Base-by-base conservation (phyloP, 2,113 vertebrate genomes). In the Pygoscelis antarcticus region DNA sequence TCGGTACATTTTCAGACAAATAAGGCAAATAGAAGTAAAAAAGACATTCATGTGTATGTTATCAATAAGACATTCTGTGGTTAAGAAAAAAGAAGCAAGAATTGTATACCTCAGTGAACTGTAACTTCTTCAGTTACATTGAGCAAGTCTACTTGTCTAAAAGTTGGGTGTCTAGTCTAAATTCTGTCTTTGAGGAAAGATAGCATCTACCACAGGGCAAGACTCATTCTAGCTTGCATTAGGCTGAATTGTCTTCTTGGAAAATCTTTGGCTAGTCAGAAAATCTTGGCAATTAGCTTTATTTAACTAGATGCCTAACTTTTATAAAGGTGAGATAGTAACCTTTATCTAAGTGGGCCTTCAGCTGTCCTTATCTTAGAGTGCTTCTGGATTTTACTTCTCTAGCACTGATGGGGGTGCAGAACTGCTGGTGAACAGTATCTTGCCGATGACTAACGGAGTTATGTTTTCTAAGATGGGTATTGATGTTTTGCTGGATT, bases 381-480 rank as follows among this genome's bases (percentile, higher is more conserved):
- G 13, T 34, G 21, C n/a, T 62, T 81, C 84, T 77, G 32, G 11
- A 42, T 71, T 85, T 93, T 62, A 66, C 13, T 66, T 52, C 66
- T 49, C 15, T 27, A 52, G 16, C 2, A 0, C 10, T 75, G 52
- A 7, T 12, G 26, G 20, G 2, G 2, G 10, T 47, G 29, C 18
- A 44, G 32, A 70, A 26, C 13, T 44, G 7, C 23, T 66, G 47
- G 13, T 69, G 72, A 89, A 27, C 11, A n/a, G 6, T 29, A 61
- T 36, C 74, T 11, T 81, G 42, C 11, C 0, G 0, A 27, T 34
- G 11, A 38, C 23, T 36, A n/a, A 36, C 7, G 9, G 20, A 69
- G 44, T 49, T 80, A 34, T 11, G 6, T 47, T 69, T 81, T 64
- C 72, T 55, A 20, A 55, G 40, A 49, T n/a, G n/a, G 34, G 60